A percentile compares a stretch with the other conserved stretches of the same genome.
Evolutionary conservation across 1,140 invertebrate genomes (phyloP).

Genomic region (Lepidotrigona ventralis): DNA sequence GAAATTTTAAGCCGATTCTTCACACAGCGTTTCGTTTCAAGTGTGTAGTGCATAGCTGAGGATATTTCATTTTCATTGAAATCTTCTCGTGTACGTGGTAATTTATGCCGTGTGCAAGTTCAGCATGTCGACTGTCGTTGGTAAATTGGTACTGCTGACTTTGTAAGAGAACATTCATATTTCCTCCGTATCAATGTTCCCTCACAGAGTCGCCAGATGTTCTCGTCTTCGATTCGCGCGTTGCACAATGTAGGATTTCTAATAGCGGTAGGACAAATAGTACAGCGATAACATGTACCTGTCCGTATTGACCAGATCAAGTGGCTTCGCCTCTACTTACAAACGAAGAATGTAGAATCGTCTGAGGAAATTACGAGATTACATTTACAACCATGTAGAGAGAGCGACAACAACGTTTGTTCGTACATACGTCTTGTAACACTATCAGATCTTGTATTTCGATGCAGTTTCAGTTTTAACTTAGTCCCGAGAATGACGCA

Average conservation of each 20-base stretch:
- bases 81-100: conserved; percentile 6
- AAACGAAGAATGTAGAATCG: conserved; percentile 4
- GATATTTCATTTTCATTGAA: conserved; percentile 22
- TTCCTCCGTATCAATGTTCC: neutral
- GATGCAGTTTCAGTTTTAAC: neutral
- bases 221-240: neutral
- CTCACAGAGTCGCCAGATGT: neutral
- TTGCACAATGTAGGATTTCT: conserved; percentile 28
- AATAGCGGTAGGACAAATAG: conserved; percentile 67
- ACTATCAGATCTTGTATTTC: conserved; percentile 9
- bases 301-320: conserved; percentile 72
- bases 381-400: neutral
- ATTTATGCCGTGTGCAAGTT: conserved; percentile 1
- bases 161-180: neutral
- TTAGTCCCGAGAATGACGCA: neutral
- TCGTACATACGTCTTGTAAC: neutral
- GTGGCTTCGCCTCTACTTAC: conserved; percentile 66
- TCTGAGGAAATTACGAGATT: neutral
- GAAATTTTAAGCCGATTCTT: conserved; percentile 47
- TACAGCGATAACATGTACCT: conserved; percentile 77
- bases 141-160: neutral
- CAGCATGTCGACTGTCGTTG: neutral
- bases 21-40: conserved; percentile 30
- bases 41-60: conserved; percentile 36
- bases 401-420: neutral